These are phyloP conservation scores for Oryzias sinensis DNA, from an alignment of 2,797 vertebrate genomes.

Conservation along the genomic window DNA sequence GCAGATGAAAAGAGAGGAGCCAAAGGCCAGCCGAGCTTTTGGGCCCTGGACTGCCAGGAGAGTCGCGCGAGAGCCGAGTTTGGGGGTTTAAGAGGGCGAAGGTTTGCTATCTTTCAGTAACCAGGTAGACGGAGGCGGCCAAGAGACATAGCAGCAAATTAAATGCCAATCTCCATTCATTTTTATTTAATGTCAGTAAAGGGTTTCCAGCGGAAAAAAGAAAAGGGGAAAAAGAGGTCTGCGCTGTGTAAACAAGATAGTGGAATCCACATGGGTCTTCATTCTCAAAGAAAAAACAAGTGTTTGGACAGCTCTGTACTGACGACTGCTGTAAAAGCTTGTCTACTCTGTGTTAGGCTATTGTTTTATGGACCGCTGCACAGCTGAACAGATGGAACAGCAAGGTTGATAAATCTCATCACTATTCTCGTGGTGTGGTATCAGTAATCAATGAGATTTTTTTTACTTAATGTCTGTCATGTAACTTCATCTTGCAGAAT, in stretches of 20 bases:
- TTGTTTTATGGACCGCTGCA: constrained; percentile 63
- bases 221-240: constrained; percentile 13
- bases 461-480: constrained; percentile 58
- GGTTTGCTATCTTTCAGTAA: constrained; percentile 10
- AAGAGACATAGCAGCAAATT: constrained; percentile 14
- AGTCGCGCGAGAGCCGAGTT: constrained; percentile 27
- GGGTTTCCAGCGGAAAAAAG: constrained; percentile 15
- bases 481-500: constrained; percentile 47
- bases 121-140: constrained; percentile 9
- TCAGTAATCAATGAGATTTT: constrained; percentile 58
- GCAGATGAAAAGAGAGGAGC: constrained; percentile 42
- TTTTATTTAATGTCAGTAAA: constrained; percentile 24
- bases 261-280: constrained; percentile 33
- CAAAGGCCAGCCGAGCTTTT: constrained; percentile 45
- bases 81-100: constrained; percentile 18
- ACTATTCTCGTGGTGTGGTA: constrained; percentile 59
- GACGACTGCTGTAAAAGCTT: constrained; percentile 50
- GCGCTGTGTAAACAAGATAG: constrained; percentile 25
- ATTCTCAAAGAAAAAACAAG: constrained; percentile 43
- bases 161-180: constrained; percentile 22
- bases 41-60: constrained; percentile 27
- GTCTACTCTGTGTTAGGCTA: constrained; percentile 38
- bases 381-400: constrained; percentile 71
- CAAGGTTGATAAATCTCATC: constrained; percentile 75
- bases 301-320: constrained; percentile 53